These are phyloP conservation scores for Apeltes quadracus DNA, from an alignment of 2,113 vertebrate species.

Conservation along the genomic window DNA sequence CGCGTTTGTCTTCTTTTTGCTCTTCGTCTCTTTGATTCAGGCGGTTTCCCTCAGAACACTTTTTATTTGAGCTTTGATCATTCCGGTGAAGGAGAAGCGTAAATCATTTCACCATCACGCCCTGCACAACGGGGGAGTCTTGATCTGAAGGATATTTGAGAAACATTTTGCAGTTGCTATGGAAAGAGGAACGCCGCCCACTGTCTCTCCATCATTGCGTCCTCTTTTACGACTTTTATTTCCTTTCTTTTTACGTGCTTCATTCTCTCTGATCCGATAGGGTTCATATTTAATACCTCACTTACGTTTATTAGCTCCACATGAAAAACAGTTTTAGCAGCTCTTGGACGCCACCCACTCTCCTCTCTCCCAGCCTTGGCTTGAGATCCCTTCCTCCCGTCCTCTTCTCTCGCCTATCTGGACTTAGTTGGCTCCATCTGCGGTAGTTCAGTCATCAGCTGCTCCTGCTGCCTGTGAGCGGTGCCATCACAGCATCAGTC, in stretches of 20 bases:
- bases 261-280: conserved; percentile 29
- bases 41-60: background rate
- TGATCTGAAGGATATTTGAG: background rate
- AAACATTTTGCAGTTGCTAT: conserved; percentile 43
- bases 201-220: conserved; percentile 20
- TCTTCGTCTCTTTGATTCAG: background rate
- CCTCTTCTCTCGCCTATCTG: conserved; percentile 35
- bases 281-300: conserved; percentile 64
- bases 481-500: conserved; percentile 22
- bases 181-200: conserved; percentile 31
- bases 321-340: conserved; percentile 68
- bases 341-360: conserved; percentile 51
- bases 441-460: conserved; percentile 21
- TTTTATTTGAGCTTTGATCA: conserved; percentile 18
- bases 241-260: conserved; percentile 3
- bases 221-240: background rate
- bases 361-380: conserved; percentile 35
- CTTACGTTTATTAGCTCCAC: conserved; percentile 64
- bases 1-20: background rate
- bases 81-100: background rate
- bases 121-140: conserved; percentile 6
- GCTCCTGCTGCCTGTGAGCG: conserved; percentile 32
- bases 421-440: conserved; percentile 14
- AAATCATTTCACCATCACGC: too few relatives aligned
- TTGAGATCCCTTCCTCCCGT: conserved; percentile 33